These are phyloP conservation scores for Napeogenes sylphis DNA, from an alignment of 2,888 invertebrate species.

Conservation along the genomic window DNA sequence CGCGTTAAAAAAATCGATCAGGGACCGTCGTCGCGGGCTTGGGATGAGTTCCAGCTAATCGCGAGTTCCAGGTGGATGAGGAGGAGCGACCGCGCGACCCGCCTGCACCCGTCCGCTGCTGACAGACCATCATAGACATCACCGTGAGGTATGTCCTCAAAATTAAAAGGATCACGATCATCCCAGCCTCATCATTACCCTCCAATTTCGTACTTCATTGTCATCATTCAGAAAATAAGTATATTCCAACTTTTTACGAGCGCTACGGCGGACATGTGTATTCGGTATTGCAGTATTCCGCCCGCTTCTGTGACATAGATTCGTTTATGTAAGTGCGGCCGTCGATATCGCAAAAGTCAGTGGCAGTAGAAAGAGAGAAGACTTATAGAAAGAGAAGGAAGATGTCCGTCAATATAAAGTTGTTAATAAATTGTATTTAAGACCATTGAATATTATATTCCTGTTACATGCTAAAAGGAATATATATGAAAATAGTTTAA, in stretches of 20 bases:
- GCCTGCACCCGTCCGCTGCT: constrained; percentile 41
- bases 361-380: constrained; percentile 38
- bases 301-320: constrained; percentile 40
- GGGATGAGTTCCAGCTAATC: constrained; percentile 52
- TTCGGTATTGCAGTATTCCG: constrained; percentile 40
- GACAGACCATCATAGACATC: constrained; percentile 40
- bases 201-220: constrained; percentile 7
- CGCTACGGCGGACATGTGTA: constrained; percentile 25
- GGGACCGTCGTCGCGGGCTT: constrained; percentile 41
- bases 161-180: not conserved
- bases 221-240: constrained; percentile 23
- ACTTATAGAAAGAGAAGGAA: constrained; percentile 34
- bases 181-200: constrained; percentile 2
- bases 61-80: constrained; percentile 40
- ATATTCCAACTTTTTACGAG: constrained; percentile 7
- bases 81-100: constrained; percentile 46
- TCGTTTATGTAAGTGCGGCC: constrained; percentile 50
- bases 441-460: constrained; percentile 14
- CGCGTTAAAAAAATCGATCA: constrained; percentile 44
- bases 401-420: constrained; percentile 36
- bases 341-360: constrained; percentile 42
- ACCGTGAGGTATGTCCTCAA: constrained; percentile 41
- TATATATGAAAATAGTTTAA: not conserved
- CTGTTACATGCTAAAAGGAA: constrained; percentile 9
- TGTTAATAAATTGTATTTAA: constrained; percentile 31